Percentiles rank a stretch among this genome's conserved stretches.
phyloP scores from a whole-genome alignment of 2,888 invertebrate genomes.

The Apamea sordens region DNA sequence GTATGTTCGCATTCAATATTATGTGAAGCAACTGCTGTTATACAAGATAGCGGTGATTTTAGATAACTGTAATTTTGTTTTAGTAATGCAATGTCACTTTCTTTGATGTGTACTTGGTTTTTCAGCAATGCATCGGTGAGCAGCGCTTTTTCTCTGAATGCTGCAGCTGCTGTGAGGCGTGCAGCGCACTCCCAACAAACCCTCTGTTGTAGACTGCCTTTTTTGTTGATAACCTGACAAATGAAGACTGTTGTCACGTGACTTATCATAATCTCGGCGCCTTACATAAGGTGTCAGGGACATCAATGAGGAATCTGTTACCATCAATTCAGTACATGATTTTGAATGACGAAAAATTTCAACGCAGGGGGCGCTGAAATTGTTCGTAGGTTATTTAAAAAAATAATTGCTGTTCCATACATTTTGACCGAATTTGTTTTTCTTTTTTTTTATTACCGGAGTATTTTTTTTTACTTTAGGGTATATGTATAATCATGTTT shows the following conservation, averaged over 20 bases:
- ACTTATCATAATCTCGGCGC: not conserved
- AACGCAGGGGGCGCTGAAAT: too few species aligned
- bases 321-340: too few species aligned
- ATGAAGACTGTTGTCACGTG: not conserved
- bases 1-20: not conserved
- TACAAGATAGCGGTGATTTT: not conserved
- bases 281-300: not conserved
- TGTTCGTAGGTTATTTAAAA: too few species aligned
- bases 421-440: too few species aligned
- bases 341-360: too few species aligned
- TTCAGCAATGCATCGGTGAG: constrained; percentile 30
- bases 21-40: not conserved
- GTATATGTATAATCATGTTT: too few species aligned
- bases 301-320: not conserved
- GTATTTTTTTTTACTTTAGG: too few species aligned
- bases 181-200: constrained; percentile 43
- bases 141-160: constrained; percentile 37
- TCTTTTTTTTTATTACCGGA: too few species aligned
- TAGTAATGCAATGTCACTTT: not conserved
- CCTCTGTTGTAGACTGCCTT: not conserved
- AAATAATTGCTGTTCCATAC: too few species aligned
- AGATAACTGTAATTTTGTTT: not conserved
- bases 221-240: constrained; percentile 2
- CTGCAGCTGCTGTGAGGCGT: constrained; percentile 26
- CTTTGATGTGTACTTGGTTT: not conserved